Evolutionary conservation across 2,797 vertebrate genomes (phyloP), one percentile per base, ranked within the genome.

Genomic region (Helicolenus hilgendorfi): DNA sequence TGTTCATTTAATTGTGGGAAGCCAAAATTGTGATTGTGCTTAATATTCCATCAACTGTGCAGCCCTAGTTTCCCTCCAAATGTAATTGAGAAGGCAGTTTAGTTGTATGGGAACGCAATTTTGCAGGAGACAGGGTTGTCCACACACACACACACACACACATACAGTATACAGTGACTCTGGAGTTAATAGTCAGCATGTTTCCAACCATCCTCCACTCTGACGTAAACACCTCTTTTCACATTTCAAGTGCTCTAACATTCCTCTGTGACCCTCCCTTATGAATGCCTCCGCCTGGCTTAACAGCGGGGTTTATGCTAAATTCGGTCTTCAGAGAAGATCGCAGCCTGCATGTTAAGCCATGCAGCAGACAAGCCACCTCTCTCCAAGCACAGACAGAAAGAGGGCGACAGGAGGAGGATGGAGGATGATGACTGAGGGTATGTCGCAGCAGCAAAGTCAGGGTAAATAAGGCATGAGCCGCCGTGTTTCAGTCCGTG

Each of bases 231-330:
- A 68, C 75, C 62, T 77, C 49, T 73, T 76, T 77, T 85, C 35
- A 85, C 72, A 73, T 74, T 70, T 72, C 20, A 36, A 76, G 27
- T 35, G 31, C 60, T 73, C 58, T 18, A 76, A 89, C 77, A 72
- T 83, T 70, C 71, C 75, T 77, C 75, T 68, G 65, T 82, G 69
- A 84, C 59, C 2, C 75, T 7, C 31, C 67, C 80, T 75, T 86
- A 35, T 62, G 67, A 80, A 87, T 76, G 80, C 75, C 81, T 89
- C 69, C 18, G 38, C 65, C 70, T 62, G 74, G 82, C 80, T 94
- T 92, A 93, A 86, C 89, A 89, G 83, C 36, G 41, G 79, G 86
- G 81, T 91, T 94, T 91, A 92, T 93, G 92, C 86, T 92, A 93
- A 91, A 94, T 85, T 86, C 31, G 11, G 70, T 81, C 72, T 65